Base-by-base conservation (phyloP, 1,140 invertebrate genomes). In the Orussus abietinus region DNA sequence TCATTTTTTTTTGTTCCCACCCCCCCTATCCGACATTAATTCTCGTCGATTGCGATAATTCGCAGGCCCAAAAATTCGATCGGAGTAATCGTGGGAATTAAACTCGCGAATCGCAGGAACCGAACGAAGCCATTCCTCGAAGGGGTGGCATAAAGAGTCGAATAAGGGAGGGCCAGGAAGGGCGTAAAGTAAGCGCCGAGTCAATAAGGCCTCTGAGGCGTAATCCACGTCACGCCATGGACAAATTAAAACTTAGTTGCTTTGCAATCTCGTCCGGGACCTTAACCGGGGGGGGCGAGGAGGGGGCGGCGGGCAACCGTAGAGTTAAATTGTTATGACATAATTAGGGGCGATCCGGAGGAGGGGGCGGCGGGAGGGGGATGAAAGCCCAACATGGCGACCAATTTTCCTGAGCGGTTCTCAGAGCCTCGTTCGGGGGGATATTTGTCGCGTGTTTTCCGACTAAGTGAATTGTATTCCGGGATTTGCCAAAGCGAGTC, bases 171-270 rank as follows among this genome's bases (percentile, higher is more conserved):
- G n/a, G n/a, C n/a, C n/a, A n/a, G n/a, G n/a, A n/a, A 20, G 34
- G 34, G 11, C 9, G 19, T 15, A 36, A n/a, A n/a, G n/a, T n/a
- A n/a, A 35, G 11, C 38, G 46, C 49, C 45, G 51, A 55, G 59
- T 62, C 59, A 62, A 64, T 63, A 60, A 54, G 54, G 52, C 53
- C 35, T 33, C 49, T 43, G 53, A 56, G 55, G 55, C 51, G 60
- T 62, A 61, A 64, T 66, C 64, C 59, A 47, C 50, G 57, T 64
- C 64, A 63, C 62, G 62, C 57, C 47, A 63, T n/a, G 58, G 60
- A 61, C 59, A 66, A 66, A 66, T 66, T 64, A 63, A 66, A 64
- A 66, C 57, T 63, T 65, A 55, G 62, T 58, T 59, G 59, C 55
- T 65, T 62, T 64, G 62, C 58, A 62, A 61, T 67, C 55, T 67